Conservation (phyloP, 2,888 invertebrate species). For the Cactoblastis cactorum region DNA sequence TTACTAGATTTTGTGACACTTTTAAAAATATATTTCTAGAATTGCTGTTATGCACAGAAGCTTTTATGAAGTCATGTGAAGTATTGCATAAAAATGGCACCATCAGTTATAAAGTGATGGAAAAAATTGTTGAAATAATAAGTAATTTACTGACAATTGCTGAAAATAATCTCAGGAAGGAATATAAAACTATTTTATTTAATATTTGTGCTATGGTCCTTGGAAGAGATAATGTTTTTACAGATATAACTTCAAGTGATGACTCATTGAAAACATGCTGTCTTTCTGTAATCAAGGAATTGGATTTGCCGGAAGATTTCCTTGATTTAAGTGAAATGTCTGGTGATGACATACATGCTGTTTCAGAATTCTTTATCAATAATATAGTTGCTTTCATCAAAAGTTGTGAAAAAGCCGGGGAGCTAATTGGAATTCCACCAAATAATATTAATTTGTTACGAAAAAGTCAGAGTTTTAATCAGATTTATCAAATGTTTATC, state of each 20-base stretch:
- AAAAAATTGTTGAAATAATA: conserved; percentile 41
- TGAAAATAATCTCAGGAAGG: conserved; percentile 25
- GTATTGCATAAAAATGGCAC: conserved; percentile 55
- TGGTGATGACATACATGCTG: conserved; percentile 44
- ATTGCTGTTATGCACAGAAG: conserved; percentile 43
- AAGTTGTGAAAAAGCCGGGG: conserved; percentile 21
- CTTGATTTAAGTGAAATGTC: conserved; percentile 44
- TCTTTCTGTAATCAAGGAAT: conserved; percentile 40
- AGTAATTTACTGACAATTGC: conserved; percentile 37
- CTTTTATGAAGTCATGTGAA: conserved; percentile 43
- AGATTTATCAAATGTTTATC: conserved; percentile 39
- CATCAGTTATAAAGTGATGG: conserved; percentile 38
- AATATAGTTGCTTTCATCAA: conserved; percentile 39
- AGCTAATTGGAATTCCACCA: neutral
- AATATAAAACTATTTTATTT: conserved; percentile 32
- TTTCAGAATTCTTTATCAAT: conserved; percentile 41
- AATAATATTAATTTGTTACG: neutral
- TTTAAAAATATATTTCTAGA: conserved; percentile 45
- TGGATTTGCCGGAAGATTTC: conserved; percentile 43
- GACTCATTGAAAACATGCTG: conserved; percentile 48
- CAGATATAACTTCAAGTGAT: too few relatives aligned
- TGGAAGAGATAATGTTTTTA: conserved; percentile 22
- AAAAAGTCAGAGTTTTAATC: conserved; percentile 47
- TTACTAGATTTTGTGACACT: conserved; percentile 35
- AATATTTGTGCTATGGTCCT: conserved; percentile 49